These are phyloP conservation scores for Zelostemma sp. DNA, from an alignment of 1,140 invertebrate species.

Conservation along the genomic window DNA sequence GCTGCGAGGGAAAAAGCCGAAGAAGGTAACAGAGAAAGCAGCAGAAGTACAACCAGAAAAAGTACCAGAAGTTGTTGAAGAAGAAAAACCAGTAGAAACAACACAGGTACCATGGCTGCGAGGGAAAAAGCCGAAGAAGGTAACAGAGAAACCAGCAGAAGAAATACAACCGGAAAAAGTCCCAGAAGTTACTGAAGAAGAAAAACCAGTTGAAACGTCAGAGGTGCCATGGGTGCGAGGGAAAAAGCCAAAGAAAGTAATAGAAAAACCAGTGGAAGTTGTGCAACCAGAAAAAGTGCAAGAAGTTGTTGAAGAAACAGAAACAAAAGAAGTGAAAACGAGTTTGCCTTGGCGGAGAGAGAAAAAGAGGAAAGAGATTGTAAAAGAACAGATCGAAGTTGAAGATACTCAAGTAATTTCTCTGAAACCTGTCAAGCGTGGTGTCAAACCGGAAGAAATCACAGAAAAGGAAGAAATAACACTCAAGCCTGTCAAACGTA, in stretches of 20 bases:
- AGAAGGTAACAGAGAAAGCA: background rate
- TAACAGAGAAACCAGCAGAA: constrained; percentile 19
- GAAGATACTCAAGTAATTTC: background rate
- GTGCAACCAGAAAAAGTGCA: constrained; percentile 58
- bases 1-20: constrained; percentile 6
- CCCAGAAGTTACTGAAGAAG: constrained; percentile 45
- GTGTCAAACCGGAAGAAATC: constrained; percentile 29
- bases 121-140: constrained; percentile 54
- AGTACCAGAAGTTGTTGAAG: constrained; percentile 54
- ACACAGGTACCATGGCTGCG: constrained; percentile 64
- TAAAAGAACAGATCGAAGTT: constrained; percentile 32
- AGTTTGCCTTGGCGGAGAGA: constrained; percentile 66
- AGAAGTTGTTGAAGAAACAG: constrained; percentile 20
- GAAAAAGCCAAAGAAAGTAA: constrained; percentile 2
- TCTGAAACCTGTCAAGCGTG: background rate
- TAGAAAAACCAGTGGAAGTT: constrained; percentile 42
- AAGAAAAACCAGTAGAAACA: constrained; percentile 59
- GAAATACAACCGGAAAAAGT: constrained; percentile 23
- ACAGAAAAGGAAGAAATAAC: constrained; percentile 51
- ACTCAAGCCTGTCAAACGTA: constrained; percentile 60
- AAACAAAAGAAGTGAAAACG: constrained; percentile 46
- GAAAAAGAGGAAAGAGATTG: constrained; percentile 47
- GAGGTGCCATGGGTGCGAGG: background rate
- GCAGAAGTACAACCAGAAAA: constrained; percentile 51
- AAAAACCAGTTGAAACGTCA: constrained; percentile 42